Conservation (phyloP, 2,113 vertebrate genomes). For the Nothoprocta pentlandii region DNA sequence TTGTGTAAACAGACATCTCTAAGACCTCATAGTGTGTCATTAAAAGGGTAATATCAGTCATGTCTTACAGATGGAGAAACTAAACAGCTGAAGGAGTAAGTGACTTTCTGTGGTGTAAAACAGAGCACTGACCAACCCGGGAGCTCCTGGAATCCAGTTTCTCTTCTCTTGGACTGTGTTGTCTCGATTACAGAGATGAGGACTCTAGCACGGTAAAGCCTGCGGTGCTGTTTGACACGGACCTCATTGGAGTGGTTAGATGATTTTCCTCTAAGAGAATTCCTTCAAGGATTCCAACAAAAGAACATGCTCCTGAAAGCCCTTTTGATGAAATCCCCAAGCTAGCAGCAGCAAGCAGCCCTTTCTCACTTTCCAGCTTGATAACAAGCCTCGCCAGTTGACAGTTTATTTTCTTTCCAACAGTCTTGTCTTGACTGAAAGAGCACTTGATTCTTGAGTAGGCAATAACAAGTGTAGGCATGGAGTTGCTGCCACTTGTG, state of each 20-base stretch:
- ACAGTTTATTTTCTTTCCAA: conserved; percentile 71
- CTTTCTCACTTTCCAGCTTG: conserved; percentile 59
- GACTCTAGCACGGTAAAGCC: neutral
- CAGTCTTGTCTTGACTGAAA: conserved; percentile 64
- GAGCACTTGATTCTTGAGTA: conserved; percentile 68
- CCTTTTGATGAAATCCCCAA: conserved; percentile 24
- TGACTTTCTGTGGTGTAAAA: neutral
- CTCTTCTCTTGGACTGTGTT: neutral
- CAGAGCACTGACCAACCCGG: neutral
- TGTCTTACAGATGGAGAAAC: neutral
- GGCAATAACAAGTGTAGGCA: conserved; percentile 69
- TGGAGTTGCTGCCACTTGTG: conserved; percentile 64
- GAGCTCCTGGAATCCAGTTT: neutral
- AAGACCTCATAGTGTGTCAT: neutral
- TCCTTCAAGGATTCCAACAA: neutral
- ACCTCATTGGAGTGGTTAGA: neutral
- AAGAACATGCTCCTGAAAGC: conserved; percentile 12
- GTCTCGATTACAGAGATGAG: conserved; percentile 1
- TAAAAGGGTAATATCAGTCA: neutral
- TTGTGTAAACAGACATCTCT: neutral
- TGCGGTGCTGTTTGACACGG: neutral
- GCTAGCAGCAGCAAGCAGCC: conserved; percentile 35
- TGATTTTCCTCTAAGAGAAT: neutral
- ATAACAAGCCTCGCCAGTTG: conserved; percentile 54
- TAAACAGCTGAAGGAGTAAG: neutral